phyloP scores from a whole-genome alignment of 2,113 vertebrate species.

The Psettodes erumei region DNA sequence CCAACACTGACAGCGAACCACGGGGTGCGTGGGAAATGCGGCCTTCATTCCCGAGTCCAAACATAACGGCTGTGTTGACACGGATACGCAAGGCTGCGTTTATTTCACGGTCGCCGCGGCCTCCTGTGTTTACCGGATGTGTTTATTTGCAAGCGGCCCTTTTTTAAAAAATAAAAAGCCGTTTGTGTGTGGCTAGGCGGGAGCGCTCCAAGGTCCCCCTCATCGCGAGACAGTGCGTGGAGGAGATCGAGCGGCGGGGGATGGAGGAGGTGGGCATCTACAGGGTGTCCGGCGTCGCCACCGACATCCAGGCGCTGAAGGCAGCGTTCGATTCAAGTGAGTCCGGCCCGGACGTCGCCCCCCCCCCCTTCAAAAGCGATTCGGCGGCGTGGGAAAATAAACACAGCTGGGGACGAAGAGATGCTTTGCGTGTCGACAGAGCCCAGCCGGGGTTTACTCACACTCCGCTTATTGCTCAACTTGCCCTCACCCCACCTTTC shows the following conservation, averaged over 20 bases:
- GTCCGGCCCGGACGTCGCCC: slow-evolving; percentile 66
- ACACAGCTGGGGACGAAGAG: not conserved
- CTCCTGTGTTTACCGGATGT: not conserved
- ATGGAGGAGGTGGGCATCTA: slow-evolving; percentile 99
- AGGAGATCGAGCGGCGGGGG: slow-evolving; percentile 96
- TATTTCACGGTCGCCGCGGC: not conserved
- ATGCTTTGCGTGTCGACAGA: not conserved
- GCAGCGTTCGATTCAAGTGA: slow-evolving; percentile 96
- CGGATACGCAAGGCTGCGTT: not conserved
- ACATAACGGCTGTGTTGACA: not conserved
- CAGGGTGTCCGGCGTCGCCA: slow-evolving; percentile 95
- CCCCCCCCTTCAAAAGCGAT: not conserved
- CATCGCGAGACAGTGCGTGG: slow-evolving; percentile 96
- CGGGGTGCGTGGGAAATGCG: not conserved
- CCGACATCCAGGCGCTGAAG: slow-evolving; percentile 96
- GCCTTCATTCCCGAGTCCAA: not conserved
- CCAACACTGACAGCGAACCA: not conserved
- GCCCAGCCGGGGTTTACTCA: not conserved
- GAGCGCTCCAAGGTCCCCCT: slow-evolving; percentile 98
- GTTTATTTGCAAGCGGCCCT: not conserved
- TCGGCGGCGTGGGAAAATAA: not conserved
- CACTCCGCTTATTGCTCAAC: not conserved
- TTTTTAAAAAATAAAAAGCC: not conserved
- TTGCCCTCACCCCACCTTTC: not conserved
- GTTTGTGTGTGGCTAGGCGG: slow-evolving; percentile 79